These are phyloP conservation scores for Cyaniris semiargus DNA, from an alignment of 2,888 invertebrate species.

Conservation along the genomic window DNA sequence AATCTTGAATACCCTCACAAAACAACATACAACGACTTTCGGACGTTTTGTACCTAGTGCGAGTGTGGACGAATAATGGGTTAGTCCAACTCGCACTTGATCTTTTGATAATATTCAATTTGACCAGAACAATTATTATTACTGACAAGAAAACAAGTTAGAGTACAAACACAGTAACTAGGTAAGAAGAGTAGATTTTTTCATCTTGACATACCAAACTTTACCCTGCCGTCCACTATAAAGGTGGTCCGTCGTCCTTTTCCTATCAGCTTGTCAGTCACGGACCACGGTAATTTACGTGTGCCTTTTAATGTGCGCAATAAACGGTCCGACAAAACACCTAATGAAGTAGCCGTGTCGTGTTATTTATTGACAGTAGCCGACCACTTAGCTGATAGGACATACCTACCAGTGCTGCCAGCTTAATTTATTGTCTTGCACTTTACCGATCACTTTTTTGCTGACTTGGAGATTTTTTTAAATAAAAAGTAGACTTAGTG, in stretches of 20 bases:
- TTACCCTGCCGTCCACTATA: not conserved
- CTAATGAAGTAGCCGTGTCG: not conserved
- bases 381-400: not conserved
- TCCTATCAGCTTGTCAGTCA: not conserved
- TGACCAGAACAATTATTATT: too few relatives aligned
- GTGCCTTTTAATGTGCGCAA: not conserved
- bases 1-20: too few relatives aligned
- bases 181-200: too few relatives aligned
- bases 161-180: not conserved
- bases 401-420: not conserved
- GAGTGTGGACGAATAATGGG: too few relatives aligned
- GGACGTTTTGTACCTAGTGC: too few relatives aligned
- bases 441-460: not conserved
- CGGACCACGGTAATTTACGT: not conserved
- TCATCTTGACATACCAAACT: not conserved
- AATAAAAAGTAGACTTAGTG: too few relatives aligned
- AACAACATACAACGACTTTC: too few relatives aligned
- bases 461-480: not conserved
- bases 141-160: not conserved
- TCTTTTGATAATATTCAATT: too few relatives aligned
- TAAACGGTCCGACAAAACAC: not conserved
- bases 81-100: too few relatives aligned
- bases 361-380: constrained; percentile 2
- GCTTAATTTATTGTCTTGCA: not conserved
- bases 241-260: not conserved